phyloP scores from a whole-genome alignment of 1,140 invertebrate species.

The Trigoniulus corallinus region DNA sequence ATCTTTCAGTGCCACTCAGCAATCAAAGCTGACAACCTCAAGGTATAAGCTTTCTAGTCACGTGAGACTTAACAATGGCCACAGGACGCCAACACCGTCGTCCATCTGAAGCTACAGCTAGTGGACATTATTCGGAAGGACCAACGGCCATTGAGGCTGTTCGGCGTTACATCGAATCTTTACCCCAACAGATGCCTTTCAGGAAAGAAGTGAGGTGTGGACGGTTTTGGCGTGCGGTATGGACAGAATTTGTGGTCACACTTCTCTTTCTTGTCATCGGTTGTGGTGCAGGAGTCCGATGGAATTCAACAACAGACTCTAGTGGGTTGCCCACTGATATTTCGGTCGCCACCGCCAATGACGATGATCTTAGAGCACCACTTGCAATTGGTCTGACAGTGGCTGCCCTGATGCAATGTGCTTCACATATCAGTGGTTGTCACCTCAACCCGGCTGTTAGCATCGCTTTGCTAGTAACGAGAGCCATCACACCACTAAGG shows the following conservation, averaged over 20 bases:
- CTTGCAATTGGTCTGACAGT: conserved; percentile 36
- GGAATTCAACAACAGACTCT: conserved; percentile 13
- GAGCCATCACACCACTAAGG: conserved; percentile 22
- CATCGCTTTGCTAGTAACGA: conserved; percentile 19
- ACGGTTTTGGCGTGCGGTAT: conserved; percentile 17
- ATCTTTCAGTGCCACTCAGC: no score
- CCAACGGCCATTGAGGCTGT: conserved; percentile 12
- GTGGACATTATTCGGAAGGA: no score
- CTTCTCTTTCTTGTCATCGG: conserved; percentile 69
- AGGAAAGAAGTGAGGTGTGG: conserved; percentile 13
- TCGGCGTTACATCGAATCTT: conserved; percentile 15
- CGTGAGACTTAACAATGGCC: no score
- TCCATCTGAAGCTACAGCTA: neutral
- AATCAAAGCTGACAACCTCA: no score
- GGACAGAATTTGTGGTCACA: conserved; percentile 31
- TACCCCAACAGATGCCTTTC: conserved; percentile 13
- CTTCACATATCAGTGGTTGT: conserved; percentile 27
- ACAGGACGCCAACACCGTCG: no score
- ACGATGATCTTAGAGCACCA: conserved; percentile 45
- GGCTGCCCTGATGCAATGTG: conserved; percentile 21
- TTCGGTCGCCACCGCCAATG: no score
- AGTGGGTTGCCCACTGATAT: no score
- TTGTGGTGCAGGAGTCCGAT: conserved; percentile 46
- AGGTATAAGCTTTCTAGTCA: no score
- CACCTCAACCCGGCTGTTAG: conserved; percentile 31